Percentiles rank a stretch among this genome's conserved stretches.
These are phyloP conservation scores for Pyrgilauda ruficollis DNA, from an alignment of 2,113 vertebrate genomes.

Conservation along the genomic window DNA sequence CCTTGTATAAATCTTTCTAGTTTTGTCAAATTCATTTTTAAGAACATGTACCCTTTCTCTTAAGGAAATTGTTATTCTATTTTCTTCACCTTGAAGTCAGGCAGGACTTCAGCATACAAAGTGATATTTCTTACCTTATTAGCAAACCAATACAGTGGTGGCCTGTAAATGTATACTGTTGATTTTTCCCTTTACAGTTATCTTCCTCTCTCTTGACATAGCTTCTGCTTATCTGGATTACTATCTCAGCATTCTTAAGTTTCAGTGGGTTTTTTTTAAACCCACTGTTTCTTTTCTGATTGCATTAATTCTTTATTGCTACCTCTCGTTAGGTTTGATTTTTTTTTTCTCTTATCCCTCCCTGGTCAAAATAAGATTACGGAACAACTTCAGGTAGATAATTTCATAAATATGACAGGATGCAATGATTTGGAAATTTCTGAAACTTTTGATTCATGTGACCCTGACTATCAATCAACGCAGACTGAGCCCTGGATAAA, in stretches of 20 bases:
- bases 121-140: not conserved
- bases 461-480: not conserved
- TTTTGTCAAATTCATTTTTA: not conserved
- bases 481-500: not conserved
- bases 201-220: not conserved
- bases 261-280: not conserved
- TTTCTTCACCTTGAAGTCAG: not conserved
- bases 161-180: not conserved
- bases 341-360: not conserved
- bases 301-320: not conserved
- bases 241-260: not conserved
- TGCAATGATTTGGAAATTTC: not conserved
- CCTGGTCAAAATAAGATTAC: not conserved
- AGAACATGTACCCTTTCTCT: not conserved
- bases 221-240: not conserved
- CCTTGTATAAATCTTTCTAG: not conserved
- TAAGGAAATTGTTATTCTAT: not conserved
- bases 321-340: rapidly evolving
- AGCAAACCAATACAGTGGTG: not conserved
- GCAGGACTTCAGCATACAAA: not conserved
- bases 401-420: not conserved
- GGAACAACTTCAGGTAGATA: not conserved
- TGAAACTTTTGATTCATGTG: not conserved
- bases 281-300: not conserved
- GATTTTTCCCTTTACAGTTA: not conserved